A percentile compares a stretch with the other conserved stretches of the same genome.
phyloP scores from a whole-genome alignment of 2,797 vertebrate genomes.

The Falco biarmicus region DNA sequence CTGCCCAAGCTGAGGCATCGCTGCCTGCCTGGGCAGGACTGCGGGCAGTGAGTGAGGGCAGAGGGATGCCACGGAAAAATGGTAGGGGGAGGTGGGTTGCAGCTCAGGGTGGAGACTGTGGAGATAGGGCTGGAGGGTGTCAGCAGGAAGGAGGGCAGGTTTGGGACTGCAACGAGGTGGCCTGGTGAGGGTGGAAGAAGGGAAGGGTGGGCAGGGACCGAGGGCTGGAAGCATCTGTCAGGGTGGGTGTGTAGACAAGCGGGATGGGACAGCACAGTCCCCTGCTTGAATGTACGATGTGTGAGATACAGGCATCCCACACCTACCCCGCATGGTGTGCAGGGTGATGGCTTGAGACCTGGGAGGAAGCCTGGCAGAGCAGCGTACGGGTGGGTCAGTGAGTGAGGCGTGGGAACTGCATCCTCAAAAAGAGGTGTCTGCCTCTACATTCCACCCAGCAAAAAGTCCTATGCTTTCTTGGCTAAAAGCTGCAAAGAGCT shows the following conservation, averaged over 20 bases:
- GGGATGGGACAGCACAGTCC: background rate
- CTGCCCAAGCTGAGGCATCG: background rate
- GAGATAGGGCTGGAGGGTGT: background rate
- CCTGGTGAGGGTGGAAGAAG: background rate
- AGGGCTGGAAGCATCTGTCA: background rate
- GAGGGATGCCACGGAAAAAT: background rate
- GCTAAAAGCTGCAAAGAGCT: background rate
- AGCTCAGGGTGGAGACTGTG: background rate
- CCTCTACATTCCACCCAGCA: background rate
- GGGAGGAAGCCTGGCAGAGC: too few species aligned
- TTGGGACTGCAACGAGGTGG: background rate
- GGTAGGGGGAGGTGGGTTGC: background rate
- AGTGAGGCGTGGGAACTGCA: rapidly evolving
- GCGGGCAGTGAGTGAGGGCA: background rate
- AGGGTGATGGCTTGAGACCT: background rate
- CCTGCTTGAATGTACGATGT: background rate
- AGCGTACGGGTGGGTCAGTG: rapidly evolving
- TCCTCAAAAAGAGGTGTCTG: background rate
- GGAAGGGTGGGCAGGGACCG: rapidly evolving
- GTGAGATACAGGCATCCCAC: rapidly evolving
- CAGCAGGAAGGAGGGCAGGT: background rate
- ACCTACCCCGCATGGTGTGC: rapidly evolving
- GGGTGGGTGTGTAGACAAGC: rapidly evolving
- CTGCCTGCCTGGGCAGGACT: background rate
- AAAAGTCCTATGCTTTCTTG: background rate